phyloP scores from a whole-genome alignment of 2,797 vertebrate genomes.

The Benthosema pterotum region DNA sequence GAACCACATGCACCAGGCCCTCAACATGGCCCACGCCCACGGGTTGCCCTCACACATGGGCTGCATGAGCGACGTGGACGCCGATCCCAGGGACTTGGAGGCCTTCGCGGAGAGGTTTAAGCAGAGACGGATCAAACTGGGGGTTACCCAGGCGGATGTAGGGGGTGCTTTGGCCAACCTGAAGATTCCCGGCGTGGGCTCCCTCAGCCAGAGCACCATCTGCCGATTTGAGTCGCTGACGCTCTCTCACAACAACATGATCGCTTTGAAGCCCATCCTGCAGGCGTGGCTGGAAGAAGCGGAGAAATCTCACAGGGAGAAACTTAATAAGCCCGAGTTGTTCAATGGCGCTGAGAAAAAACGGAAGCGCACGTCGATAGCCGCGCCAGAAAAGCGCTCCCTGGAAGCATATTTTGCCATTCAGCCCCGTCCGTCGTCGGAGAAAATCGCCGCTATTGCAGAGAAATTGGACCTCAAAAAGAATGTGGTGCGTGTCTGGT shows the following conservation, averaged over 20 bases:
- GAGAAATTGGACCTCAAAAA: constrained; percentile 98
- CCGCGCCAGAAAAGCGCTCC: constrained; percentile 93
- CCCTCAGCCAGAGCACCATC: constrained; percentile 94
- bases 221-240: constrained; percentile 94
- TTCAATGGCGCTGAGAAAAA: constrained; percentile 97
- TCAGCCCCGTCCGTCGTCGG: constrained; percentile 94
- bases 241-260: constrained; percentile 95
- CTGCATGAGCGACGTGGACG: constrained; percentile 96
- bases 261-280: constrained; percentile 94
- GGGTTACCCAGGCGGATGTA: constrained; percentile 97
- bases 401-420: constrained; percentile 96
- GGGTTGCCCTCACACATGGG: constrained; percentile 94
- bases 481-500: constrained; percentile 98
- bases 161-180: constrained; percentile 92
- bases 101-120: constrained; percentile 97
- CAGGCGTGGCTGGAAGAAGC: constrained; percentile 97
- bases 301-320: constrained; percentile 95
- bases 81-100: constrained; percentile 96
- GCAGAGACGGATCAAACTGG: constrained; percentile 96
- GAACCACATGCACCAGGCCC: constrained; percentile 98
- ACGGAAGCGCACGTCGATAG: constrained; percentile 95
- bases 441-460: constrained; percentile 96
- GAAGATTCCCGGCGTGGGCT: constrained; percentile 94
- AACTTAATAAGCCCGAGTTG: constrained; percentile 96
- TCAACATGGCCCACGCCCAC: constrained; percentile 97